A percentile compares a stretch with the other conserved stretches of the same genome.
Conservation (phyloP, 2,888 invertebrate genomes). For the Chrysomela aeneicollis region DNA sequence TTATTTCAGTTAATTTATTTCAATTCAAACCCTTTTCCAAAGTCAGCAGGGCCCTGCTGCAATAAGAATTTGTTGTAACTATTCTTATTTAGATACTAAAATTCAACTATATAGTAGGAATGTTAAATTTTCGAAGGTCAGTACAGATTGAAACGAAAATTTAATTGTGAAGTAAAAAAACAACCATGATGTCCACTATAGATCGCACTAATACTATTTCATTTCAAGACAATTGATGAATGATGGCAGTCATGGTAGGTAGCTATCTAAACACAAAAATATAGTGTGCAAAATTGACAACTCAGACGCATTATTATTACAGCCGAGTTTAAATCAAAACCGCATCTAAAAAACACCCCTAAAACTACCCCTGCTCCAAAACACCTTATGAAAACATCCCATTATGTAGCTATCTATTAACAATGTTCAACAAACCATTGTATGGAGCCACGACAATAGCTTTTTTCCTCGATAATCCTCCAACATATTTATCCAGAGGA, state of each 20-base stretch:
- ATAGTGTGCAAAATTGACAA: not conserved
- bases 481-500: conserved; percentile 44
- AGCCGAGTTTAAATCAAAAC: conserved; percentile 37
- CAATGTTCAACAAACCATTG: conserved; percentile 53
- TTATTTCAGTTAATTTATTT: too few species aligned
- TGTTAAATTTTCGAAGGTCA: too few species aligned
- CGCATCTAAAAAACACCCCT: conserved; percentile 30
- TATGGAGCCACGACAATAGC: conserved; percentile 47
- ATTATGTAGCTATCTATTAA: conserved; percentile 57
- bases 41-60: too few species aligned
- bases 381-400: conserved; percentile 60
- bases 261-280: not conserved
- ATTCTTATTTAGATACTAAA: too few species aligned
- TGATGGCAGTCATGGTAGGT: not conserved
- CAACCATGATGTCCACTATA: too few species aligned
- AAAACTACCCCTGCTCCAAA: conserved; percentile 45
- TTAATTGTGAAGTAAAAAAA: too few species aligned
- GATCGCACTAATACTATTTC: too few species aligned
- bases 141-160: too few species aligned
- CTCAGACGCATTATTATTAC: conserved; percentile 35
- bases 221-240: not conserved
- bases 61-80: too few species aligned
- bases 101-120: too few species aligned
- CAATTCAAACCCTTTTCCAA: too few species aligned
- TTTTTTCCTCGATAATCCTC: conserved; percentile 42